Conservation (phyloP, 2,113 vertebrate genomes). For the Pimephales promelas region DNA sequence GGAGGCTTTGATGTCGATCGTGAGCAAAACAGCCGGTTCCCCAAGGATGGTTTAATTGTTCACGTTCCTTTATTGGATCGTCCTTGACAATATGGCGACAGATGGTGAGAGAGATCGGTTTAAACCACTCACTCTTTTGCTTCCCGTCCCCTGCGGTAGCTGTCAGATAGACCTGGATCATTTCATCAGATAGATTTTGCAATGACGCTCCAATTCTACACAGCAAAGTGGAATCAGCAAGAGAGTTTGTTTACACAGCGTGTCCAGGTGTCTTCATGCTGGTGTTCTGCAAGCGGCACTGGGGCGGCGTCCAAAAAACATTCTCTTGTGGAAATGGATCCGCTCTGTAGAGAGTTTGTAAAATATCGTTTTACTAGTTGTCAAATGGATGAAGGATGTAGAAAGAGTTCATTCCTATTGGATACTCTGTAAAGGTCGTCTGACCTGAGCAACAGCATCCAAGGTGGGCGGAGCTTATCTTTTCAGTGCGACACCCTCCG, state of each 20-base stretch:
- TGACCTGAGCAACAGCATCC: not conserved
- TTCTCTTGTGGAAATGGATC: constrained; percentile 12
- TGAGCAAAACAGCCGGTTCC: constrained; percentile 16
- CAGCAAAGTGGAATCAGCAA: constrained; percentile 28
- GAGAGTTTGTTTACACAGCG: constrained; percentile 26
- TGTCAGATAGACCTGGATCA: constrained; percentile 42
- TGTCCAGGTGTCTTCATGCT: constrained; percentile 9
- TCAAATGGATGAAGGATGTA: constrained; percentile 15
- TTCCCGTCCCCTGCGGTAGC: constrained; percentile 34
- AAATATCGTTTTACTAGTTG: constrained; percentile 16
- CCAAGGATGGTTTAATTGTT: constrained; percentile 46
- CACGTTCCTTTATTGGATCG: constrained; percentile 19
- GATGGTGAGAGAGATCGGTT: constrained; percentile 49
- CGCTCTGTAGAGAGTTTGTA: not conserved
- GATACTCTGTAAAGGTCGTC: not conserved
- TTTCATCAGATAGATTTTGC: constrained; percentile 48
- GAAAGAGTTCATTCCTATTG: constrained; percentile 5
- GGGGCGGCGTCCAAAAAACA: constrained; percentile 19
- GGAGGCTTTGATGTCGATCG: constrained; percentile 25
- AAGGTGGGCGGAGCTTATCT: not conserved
- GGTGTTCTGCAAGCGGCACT: not conserved
- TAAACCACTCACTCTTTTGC: constrained; percentile 17
- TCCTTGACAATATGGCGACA: constrained; percentile 41
- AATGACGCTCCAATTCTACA: constrained; percentile 39
- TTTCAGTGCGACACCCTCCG: not conserved